phyloP scores from a whole-genome alignment of 2,113 vertebrate species.

The Microcebus griseorufus region DNA sequence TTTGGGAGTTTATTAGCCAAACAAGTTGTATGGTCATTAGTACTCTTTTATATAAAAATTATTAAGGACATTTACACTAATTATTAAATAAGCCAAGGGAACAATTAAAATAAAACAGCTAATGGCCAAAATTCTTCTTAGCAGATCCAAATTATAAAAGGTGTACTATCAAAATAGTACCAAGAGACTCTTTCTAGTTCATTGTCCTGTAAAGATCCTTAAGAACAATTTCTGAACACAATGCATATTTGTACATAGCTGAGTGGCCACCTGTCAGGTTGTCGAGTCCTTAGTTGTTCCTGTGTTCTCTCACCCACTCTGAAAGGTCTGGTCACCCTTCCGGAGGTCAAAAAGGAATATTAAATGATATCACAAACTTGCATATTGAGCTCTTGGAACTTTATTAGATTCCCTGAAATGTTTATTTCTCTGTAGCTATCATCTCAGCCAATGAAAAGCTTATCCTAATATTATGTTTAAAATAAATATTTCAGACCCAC shows the following conservation, averaged over 20 bases:
- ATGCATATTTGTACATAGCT: neutral
- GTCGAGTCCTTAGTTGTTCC: neutral
- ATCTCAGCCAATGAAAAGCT: neutral
- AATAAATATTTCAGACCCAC: neutral
- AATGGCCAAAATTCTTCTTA: neutral
- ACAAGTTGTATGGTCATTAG: neutral
- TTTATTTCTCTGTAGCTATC: neutral
- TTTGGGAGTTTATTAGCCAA: constrained; percentile 5
- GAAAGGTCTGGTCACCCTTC: neutral
- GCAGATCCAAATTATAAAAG: neutral
- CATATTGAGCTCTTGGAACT: neutral
- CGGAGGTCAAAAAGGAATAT: neutral
- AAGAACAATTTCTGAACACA: neutral
- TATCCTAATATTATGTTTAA: neutral
- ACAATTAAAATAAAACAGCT: neutral
- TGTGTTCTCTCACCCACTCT: neutral
- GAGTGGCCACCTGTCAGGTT: neutral
- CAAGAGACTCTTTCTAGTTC: neutral
- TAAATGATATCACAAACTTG: neutral
- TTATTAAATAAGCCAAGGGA: neutral
- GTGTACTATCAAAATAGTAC: neutral
- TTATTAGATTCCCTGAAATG: neutral
- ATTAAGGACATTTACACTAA: neutral
- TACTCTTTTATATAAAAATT: constrained; percentile 4
- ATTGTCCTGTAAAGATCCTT: neutral